Evolutionary conservation across 1,140 invertebrate species (phyloP), one percentile per base, ranked within the genome.

Genomic region (Drosophila lacteicornis): DNA sequence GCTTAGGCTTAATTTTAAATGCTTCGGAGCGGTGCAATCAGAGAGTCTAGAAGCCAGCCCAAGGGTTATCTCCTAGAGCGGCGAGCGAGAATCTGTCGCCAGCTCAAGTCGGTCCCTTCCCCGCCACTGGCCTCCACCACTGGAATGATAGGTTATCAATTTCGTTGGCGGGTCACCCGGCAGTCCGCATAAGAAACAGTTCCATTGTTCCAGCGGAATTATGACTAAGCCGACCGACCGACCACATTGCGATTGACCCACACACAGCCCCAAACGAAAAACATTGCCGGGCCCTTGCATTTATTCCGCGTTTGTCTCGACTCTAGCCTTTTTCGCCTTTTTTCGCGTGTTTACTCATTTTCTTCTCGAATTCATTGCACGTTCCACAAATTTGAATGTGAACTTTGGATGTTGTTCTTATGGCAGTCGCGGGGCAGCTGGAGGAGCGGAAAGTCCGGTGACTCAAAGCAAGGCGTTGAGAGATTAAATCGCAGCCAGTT

Each of bases 351-450:
- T 86, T 86, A 86, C 79, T 88, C 67, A 80, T 86, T 86, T 86
- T 86, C 75, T 79, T 75, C 75, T 70, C 59, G 59, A 88, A 87
- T 87, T 80, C 83, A 80, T 61, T 88, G 84, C 83, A 87, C 83
- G 84, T 88, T 87, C 77, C 84, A 88, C 76, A 88, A 88, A 87
- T 87, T 87, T 87, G 84, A 88, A 87, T 87, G 80, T 90, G 85
- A 84, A 87, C 74, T 66, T 58, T 77, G 73, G 57, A 63, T 58
- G 70, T 43, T 82, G 38, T 38, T 19, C 13, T 17, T 47, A 40
- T 51, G 36, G 58, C 25, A 61, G 55, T 51, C 17, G 59, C 49
- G 60, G 43, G 55, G 51, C 80, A 83, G 82, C 75, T 66, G 75
- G 63, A 74, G 80, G 76, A 76, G 77, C 69, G 68, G 84, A 45